Conservation (phyloP, 2,888 invertebrate genomes). For the Eupsilia transversa region DNA sequence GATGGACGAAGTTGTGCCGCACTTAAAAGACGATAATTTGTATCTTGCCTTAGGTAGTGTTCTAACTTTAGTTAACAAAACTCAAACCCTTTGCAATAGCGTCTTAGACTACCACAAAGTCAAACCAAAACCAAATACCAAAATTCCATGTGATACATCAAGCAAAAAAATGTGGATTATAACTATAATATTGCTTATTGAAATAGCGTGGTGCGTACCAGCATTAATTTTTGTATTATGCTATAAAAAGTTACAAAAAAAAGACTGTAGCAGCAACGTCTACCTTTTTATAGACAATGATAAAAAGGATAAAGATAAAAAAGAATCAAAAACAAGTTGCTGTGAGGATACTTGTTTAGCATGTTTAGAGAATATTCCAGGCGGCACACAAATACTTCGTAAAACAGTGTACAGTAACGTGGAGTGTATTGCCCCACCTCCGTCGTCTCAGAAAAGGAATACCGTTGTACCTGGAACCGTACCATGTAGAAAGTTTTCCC, state of each 20-base stretch:
- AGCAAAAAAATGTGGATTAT: constrained; percentile 78
- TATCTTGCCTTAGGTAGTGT: constrained; percentile 90
- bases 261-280: constrained; percentile 56
- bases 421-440: constrained; percentile 33
- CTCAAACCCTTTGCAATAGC: constrained; percentile 59
- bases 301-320: constrained; percentile 30
- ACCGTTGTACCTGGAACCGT: constrained; percentile 47
- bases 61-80: constrained; percentile 79
- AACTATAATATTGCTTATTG: constrained; percentile 76
- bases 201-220: constrained; percentile 82
- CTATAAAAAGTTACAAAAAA: constrained; percentile 61
- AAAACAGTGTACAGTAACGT: constrained; percentile 21
- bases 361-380: neutral
- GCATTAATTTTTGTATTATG: constrained; percentile 70
- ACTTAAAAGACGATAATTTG: constrained; percentile 91
- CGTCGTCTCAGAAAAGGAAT: constrained; percentile 25
- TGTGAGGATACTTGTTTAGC: neutral
- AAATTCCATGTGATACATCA: constrained; percentile 60
- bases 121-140: neutral
- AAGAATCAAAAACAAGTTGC: neutral
- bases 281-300: constrained; percentile 58
- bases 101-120: constrained; percentile 27
- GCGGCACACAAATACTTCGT: neutral
- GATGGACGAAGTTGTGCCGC: constrained; percentile 85
- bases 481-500: constrained; percentile 21